Evolutionary conservation across 2,888 invertebrate genomes (phyloP), one percentile per base, ranked within the genome.

Genomic region (Melitaea athalia): DNA sequence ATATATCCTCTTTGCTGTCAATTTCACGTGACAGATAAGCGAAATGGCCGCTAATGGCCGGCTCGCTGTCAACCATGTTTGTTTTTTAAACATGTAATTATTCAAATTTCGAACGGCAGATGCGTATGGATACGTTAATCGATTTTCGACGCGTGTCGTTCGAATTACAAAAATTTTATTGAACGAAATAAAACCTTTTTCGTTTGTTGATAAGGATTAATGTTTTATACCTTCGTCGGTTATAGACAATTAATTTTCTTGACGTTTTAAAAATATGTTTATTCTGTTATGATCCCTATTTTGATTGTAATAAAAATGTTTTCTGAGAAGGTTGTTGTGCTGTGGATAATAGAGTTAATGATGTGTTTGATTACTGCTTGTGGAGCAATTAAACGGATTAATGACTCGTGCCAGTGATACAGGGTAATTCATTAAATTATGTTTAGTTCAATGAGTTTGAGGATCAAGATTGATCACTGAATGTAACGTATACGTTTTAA

Each of bases 21-120:
- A 81, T 84, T 24, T 84, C 83, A 81, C 78, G 80, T 81, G 80
- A 83, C 82, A 83, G 85, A 83, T 84, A 85, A 80, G 77, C 76
- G 77, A 77, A 75, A 73, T 74, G 75, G 76, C 74, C 76, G 71
- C 74, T 87, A 88, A 89, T 87, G 83, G 81, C 78, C 71, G 80
- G 78, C 75, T 82, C 76, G 78, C 74, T 84, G 82, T 81, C 85
- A 78, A 78, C 78, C 78, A 81, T 79, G 82, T 87, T 84, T 86
- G 83, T 82, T 84, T 82, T 81, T 81, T 77, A 82, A 83, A 84
- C 84, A 81, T 83, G 85, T 88, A 85, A 91, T 91, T 91, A 91
- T 89, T 91, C 83, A 90, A 91, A 91, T 88, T 88, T 87, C 73
- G 86, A 88, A 88, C 84, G 81, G 88, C 91, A 91, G 91, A 91